These are phyloP conservation scores for Recurvirostra avosetta DNA, from an alignment of 2,113 vertebrate genomes.

Conservation along the genomic window DNA sequence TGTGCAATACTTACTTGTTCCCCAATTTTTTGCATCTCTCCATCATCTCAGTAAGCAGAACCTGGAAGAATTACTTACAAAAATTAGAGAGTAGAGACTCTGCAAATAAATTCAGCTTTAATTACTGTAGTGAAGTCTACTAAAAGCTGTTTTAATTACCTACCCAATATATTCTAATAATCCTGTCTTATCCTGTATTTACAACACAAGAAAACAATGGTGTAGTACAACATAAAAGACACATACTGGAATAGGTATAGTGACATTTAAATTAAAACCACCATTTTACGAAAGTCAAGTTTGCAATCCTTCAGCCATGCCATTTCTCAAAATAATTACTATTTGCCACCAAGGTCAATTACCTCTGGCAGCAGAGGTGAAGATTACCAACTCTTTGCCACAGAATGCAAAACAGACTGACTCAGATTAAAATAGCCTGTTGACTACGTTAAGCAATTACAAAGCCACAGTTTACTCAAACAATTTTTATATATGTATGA, in stretches of 20 bases:
- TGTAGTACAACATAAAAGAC: neutral
- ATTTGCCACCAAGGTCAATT: neutral
- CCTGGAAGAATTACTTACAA: conserved; percentile 69
- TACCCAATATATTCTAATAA: neutral
- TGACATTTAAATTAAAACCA: neutral
- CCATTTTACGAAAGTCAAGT: neutral
- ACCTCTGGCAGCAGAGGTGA: neutral
- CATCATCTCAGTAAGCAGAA: conserved; percentile 95
- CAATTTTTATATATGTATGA: neutral
- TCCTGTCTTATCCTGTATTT: neutral
- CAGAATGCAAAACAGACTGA: neutral
- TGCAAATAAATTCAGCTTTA: neutral
- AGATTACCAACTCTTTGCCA: neutral
- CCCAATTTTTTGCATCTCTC: conserved; percentile 93
- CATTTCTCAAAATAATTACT: neutral
- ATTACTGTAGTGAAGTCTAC: neutral
- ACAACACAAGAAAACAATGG: neutral
- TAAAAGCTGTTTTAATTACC: neutral
- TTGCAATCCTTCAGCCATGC: neutral
- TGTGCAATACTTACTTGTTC: conserved; percentile 87
- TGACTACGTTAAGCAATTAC: neutral
- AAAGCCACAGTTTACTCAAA: neutral
- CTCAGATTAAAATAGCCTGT: neutral
- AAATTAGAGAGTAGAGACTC: neutral
- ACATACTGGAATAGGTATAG: neutral